These are phyloP conservation scores for Sapayoa aenigma DNA, from an alignment of 2,113 vertebrate species.

Conservation along the genomic window DNA sequence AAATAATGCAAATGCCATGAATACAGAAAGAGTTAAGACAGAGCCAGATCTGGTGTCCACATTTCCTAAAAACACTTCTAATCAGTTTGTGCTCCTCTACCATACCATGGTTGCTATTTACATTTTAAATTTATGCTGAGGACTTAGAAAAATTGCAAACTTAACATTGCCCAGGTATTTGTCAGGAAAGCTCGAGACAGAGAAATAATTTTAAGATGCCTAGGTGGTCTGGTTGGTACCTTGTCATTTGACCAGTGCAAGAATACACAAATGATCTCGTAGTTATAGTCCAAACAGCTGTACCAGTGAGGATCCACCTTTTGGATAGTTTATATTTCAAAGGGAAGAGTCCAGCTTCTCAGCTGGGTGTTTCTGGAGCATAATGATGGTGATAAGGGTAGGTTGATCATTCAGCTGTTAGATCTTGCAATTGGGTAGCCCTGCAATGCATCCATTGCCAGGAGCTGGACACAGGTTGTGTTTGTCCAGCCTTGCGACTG, in stretches of 20 bases:
- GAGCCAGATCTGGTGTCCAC: not conserved
- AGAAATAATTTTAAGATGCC: not conserved
- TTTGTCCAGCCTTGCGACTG: not conserved
- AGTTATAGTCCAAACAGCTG: not conserved
- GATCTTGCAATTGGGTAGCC: not conserved
- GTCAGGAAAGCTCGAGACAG: not conserved
- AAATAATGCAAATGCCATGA: not conserved
- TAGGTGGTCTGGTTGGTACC: not conserved
- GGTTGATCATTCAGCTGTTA: not conserved
- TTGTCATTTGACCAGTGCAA: not conserved
- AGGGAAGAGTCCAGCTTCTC: not conserved
- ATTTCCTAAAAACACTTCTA: not conserved
- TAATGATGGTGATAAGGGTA: not conserved
- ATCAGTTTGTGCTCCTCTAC: not conserved
- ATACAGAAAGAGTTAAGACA: not conserved
- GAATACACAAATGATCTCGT: not conserved
- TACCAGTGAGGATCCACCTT: not conserved
- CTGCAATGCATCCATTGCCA: not conserved
- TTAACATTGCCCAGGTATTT: not conserved
- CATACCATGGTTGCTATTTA: not conserved
- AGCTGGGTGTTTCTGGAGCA: not conserved
- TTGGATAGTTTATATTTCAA: not conserved
- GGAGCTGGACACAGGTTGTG: not conserved
- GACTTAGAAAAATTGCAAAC: not conserved
- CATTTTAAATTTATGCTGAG: not conserved